phyloP scores from a whole-genome alignment of 2,113 vertebrate species.

The Hypomesus transpacificus region DNA sequence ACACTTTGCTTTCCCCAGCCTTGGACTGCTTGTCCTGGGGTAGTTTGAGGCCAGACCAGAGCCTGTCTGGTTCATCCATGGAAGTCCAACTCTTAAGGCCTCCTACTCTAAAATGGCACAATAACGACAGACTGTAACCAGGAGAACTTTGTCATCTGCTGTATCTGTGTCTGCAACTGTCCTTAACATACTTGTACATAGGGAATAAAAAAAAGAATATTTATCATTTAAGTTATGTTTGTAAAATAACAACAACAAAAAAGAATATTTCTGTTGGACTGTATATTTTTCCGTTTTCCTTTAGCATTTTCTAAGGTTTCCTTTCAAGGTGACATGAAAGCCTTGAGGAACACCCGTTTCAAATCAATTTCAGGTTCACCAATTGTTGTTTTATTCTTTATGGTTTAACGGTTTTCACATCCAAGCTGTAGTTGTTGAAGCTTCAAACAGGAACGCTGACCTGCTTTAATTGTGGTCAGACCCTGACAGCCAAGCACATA shows the following conservation, averaged over 20 bases:
- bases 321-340: conserved; percentile 17
- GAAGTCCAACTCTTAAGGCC: conserved; percentile 1
- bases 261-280: conserved; percentile 20
- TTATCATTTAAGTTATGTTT: conserved; percentile 58
- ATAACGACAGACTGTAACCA: background rate
- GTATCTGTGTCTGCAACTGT: conserved; percentile 20
- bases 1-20: background rate
- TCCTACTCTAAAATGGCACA: background rate
- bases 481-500: background rate
- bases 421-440: background rate
- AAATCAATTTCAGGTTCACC: background rate
- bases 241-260: conserved; percentile 19
- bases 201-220: conserved; percentile 37
- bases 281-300: conserved; percentile 16
- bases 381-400: background rate
- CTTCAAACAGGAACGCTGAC: background rate
- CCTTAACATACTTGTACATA: conserved; percentile 36
- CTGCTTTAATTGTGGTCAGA: background rate
- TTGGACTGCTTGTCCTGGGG: conserved; percentile 3
- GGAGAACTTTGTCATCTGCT: conserved; percentile 13
- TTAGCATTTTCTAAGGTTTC: conserved; percentile 10
- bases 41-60: background rate
- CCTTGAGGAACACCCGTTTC: background rate
- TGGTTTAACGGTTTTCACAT: background rate
- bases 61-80: background rate